Evolutionary conservation across 2,888 invertebrate species (phyloP), one percentile per base, ranked within the genome.

Genomic region (Augiades crinisus): DNA sequence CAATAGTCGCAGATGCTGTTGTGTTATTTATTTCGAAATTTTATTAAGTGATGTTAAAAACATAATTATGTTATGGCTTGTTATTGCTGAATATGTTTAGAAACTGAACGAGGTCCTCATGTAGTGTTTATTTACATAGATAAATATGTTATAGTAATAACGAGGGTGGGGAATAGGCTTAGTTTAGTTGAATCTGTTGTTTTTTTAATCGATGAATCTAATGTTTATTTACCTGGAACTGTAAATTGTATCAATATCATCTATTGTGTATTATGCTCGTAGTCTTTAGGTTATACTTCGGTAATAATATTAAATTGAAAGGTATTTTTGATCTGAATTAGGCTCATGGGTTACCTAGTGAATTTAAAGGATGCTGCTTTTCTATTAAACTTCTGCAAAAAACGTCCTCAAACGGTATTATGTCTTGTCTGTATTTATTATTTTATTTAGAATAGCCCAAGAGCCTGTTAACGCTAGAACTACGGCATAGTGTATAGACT

Each of bases 11-110:
- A 54, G 64, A 67, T 65, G 53, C 71, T 76, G 72, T 80, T 81
- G 69, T 76, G 78, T 82, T 85, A 67, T 75, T 79, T 73, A 72
- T 74, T 80, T 75, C 74, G 59, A 84, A 83, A 86, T 77, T 83
- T 79, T 83, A 84, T 81, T 71, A 68, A 68, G 64, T 70, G 63
- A 74, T 76, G 77, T 81, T 82, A 62, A 63, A 67, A 57, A 63
- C 63, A 64, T 72, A 68, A 60, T 62, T 62, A 60, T 60, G 60
- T 62, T 63, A 64, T 60, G 60, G 60, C 62, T 62, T 67, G 65
- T 67, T 65, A 57, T 59, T 57, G 56, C 53, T 64, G 49, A 49
- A 58, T 60, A 55, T 54, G 57, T 58, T 54, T 53, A 59, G 38
- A 46, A 34, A 31, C 34, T 55, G 40, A 50, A 43, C 41, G 30